Evolutionary conservation across 2,888 invertebrate species (phyloP).

Genomic region (Mongoloraphidia duomilia): DNA sequence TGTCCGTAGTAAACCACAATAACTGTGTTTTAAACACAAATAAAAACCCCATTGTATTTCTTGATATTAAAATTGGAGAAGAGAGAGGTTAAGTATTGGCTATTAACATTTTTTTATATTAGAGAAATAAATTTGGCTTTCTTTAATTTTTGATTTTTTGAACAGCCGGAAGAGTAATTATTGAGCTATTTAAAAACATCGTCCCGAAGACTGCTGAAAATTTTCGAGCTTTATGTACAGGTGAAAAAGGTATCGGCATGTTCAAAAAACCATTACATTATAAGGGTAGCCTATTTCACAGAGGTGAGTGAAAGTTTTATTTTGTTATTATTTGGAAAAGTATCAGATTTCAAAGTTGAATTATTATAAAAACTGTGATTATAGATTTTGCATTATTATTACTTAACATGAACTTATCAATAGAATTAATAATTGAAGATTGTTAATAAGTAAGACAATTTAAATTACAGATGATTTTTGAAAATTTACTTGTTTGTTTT

Average conservation of each 20-base stretch:
- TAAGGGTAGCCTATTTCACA: conserved; percentile 70
- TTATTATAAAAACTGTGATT: background rate
- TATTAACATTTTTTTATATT: conserved; percentile 2
- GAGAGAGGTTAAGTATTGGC: conserved; percentile 41
- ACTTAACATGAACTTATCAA: background rate
- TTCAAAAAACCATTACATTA: conserved; percentile 65
- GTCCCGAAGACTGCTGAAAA: conserved; percentile 85
- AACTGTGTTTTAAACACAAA: background rate
- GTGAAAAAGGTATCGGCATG: conserved; percentile 64
- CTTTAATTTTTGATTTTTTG: conserved; percentile 17
- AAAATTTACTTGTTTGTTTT: conserved; percentile 21
- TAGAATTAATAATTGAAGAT: no score
- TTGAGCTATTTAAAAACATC: conserved; percentile 70
- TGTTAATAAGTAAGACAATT: no score
- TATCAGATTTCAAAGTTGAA: background rate
- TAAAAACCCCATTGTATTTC: conserved; percentile 49
- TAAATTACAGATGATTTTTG: no score
- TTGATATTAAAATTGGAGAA: conserved; percentile 53
- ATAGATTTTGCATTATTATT: background rate
- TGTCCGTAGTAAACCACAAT: no score
- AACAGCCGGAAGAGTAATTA: conserved; percentile 65
- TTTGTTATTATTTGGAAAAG: background rate
- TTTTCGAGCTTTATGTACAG: conserved; percentile 83
- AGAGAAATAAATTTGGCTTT: conserved; percentile 1
- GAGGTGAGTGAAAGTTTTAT: conserved; percentile 35